A percentile compares a stretch with the other conserved stretches of the same genome.
Evolutionary conservation across 2,797 vertebrate genomes (phyloP).

Genomic region (Protosalanx chinensis): DNA sequence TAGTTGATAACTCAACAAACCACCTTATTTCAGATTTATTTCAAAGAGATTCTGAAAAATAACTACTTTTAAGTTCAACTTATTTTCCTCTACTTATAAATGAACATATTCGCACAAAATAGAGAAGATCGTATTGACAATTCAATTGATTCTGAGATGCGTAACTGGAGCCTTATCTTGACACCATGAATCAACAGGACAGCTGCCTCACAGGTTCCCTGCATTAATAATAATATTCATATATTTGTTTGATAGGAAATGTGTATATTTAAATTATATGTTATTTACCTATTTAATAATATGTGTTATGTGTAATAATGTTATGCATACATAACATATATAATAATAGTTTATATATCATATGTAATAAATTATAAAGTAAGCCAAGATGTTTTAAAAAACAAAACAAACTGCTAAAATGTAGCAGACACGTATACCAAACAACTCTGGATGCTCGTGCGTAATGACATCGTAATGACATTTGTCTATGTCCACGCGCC

Average conservation of each 20-base stretch:
- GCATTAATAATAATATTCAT: background rate
- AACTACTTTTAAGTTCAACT: background rate
- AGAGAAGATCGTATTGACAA: no score
- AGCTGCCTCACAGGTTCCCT: no score
- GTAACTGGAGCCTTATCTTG: no score
- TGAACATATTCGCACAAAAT: no score
- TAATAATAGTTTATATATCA: background rate
- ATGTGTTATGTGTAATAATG: background rate
- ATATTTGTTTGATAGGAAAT: background rate
- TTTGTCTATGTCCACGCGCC: slow-evolving; percentile 26
- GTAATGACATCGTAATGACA: slow-evolving; percentile 8
- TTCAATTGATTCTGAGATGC: no score
- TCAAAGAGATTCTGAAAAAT: background rate
- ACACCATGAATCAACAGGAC: background rate
- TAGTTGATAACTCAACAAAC: background rate
- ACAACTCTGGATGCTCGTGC: slow-evolving; percentile 32
- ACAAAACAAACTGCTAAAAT: slow-evolving; percentile 52
- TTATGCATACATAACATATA: background rate
- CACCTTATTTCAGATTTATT: background rate
- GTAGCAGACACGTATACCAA: slow-evolving; percentile 38
- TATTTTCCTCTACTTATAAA: background rate
- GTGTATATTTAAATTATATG: no score
- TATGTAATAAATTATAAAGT: background rate
- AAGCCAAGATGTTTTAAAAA: slow-evolving; percentile 44
- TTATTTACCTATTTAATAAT: no score